These are phyloP conservation scores for Dione juno DNA, from an alignment of 2,888 invertebrate species.

Conservation along the genomic window DNA sequence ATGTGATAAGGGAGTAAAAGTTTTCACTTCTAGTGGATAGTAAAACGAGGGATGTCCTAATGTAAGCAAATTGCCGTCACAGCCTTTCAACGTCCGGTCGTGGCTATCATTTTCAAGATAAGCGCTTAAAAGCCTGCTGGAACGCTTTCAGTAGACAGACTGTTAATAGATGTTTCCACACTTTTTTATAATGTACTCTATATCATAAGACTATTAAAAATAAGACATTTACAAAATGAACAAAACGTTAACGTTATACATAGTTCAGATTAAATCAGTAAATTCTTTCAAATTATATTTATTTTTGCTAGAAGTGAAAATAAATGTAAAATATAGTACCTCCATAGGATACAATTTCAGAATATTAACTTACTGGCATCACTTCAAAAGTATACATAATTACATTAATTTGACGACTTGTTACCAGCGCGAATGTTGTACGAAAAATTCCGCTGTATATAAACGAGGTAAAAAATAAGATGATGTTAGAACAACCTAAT, in stretches of 20 bases:
- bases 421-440: constrained; percentile 38
- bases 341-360: constrained; percentile 17
- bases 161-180: constrained; percentile 70
- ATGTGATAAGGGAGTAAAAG: constrained; percentile 44
- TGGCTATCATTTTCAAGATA: constrained; percentile 82
- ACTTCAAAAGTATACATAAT: constrained; percentile 36
- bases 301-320: background rate
- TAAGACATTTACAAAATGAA: background rate
- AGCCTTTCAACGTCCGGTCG: constrained; percentile 79
- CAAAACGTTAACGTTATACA: background rate
- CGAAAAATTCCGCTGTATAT: constrained; percentile 42
- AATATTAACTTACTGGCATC: constrained; percentile 38
- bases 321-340: background rate
- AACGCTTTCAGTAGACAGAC: constrained; percentile 77
- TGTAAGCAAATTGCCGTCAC: constrained; percentile 82
- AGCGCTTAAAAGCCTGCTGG: constrained; percentile 82
- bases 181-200: constrained; percentile 57
- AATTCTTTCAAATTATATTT: background rate
- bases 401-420: constrained; percentile 47
- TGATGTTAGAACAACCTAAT: constrained; percentile 71
- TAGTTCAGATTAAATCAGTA: background rate
- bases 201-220: background rate
- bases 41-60: constrained; percentile 75
- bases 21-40: constrained; percentile 44
- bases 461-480: constrained; percentile 61